Evolutionary conservation across 2,888 invertebrate species (phyloP), one percentile per base, ranked within the genome.

Genomic region (Amphiduros pacificus): DNA sequence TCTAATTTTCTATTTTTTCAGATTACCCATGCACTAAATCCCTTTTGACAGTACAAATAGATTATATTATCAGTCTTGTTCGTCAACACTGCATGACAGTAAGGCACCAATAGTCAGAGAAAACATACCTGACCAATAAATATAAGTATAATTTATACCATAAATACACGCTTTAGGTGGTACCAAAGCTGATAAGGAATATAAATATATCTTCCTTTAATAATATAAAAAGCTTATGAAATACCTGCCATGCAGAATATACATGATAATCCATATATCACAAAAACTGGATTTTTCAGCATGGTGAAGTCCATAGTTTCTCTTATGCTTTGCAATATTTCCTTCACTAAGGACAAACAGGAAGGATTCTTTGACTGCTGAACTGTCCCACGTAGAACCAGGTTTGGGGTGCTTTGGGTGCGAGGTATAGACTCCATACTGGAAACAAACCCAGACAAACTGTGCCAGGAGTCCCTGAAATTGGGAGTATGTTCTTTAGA

Each of bases 251-350:
- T 77, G 58, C 74, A 74, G 0, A 77, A 70, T 52, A 76, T 73
- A 65, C 76, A 77, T 1, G 77, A 74, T 1, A 68, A 22, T 0
- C 74, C 72, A 53, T 79, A 79, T 4, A 78, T 62, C n/a, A 76
- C 61, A 81, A 97, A 97, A 0, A 94, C 91, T 0, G 92, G 91
- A 36, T 94, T 94, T 77, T 87, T 88, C 57, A 98, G 86, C 1
- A 97, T 84, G 56, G 89, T 89, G 31, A 93, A 85, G 79, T 97
- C 95, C 53, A 58, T 62, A 17, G 57, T 57, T n/a, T 26, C 22
- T 20, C 28, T 41, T 2, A 61, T 27, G 11, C 40, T 27, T n/a
- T 11, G 11, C n/a, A 49, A 29, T 1, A 55, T 32, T 11, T 56
- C 56, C 22, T 29, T 32, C 14, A 50, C 24, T 6, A 17, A 24